These are phyloP conservation scores for Aphrophora alni DNA, from an alignment of 2,888 invertebrate genomes.

Conservation along the genomic window DNA sequence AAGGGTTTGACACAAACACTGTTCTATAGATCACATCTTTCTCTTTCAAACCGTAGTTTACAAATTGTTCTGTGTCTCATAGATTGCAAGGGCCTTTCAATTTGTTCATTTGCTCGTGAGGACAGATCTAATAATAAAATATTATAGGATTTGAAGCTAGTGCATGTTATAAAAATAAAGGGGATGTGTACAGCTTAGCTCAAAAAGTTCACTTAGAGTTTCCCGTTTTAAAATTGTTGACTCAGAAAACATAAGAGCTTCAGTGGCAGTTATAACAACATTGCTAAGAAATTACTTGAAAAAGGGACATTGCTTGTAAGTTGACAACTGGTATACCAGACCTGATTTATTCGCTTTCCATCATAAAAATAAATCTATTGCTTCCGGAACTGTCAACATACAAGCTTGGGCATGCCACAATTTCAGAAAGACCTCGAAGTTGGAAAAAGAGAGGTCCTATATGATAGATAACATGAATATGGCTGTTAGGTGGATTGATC, in stretches of 20 bases:
- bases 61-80: too few relatives aligned
- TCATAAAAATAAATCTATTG: constrained; percentile 28
- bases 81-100: too few relatives aligned
- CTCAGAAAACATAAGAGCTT: constrained; percentile 39
- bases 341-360: constrained; percentile 33
- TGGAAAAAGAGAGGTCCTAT: constrained; percentile 30
- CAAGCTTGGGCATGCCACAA: constrained; percentile 12
- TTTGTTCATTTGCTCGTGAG: too few relatives aligned
- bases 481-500: constrained; percentile 25
- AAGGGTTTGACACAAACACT: too few relatives aligned
- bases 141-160: too few relatives aligned
- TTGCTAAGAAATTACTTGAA: constrained; percentile 39
- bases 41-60: too few relatives aligned
- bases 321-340: constrained; percentile 43
- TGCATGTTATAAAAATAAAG: too few relatives aligned
- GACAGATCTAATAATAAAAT: too few relatives aligned
- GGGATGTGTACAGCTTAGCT: too few relatives aligned
- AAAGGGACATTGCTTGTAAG: constrained; percentile 37
- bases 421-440: constrained; percentile 32
- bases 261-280: constrained; percentile 44
- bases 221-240: constrained; percentile 36
- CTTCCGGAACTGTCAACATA: constrained; percentile 26
- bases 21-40: too few relatives aligned
- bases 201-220: too few relatives aligned
- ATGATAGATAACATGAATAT: constrained; percentile 31